Evolutionary conservation across 1,140 invertebrate genomes (phyloP), one percentile per base, ranked within the genome.

Genomic region (Caenorhabditis remanei): DNA sequence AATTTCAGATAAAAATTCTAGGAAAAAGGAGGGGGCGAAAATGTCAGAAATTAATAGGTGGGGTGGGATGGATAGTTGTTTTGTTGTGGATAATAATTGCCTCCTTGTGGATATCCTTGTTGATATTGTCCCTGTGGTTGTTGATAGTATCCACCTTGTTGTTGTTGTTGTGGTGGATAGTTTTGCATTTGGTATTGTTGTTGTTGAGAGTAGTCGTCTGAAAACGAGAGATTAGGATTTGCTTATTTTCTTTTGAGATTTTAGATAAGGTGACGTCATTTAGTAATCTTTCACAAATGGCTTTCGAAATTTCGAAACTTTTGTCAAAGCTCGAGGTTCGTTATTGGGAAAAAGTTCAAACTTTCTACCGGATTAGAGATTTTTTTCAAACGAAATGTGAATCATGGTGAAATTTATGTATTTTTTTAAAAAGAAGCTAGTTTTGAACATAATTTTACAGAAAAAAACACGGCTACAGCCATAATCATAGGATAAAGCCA

Each of bases 171-270:
- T 48, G 71, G 71, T 50, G 71, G 71, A 53, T 79, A 79, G 46
- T 79, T 79, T 79, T 79, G 71, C 71, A 79, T 79, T 79, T 79
- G 71, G n/a, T 79, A 79, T 21, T 79, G 46, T 50, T 79, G 71
- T 50, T 79, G 71, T 79, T 79, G 71, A 9, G 71, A 79, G 46
- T 79, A 79, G 40, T 79, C 71, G 21, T 79, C 71, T 79, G 46
- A 9, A 79, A 79, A 24, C 21, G 6, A 6, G 19, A 58, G 8
- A 9, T n/a, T n/a, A n/a, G 19, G 19, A n/a, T 19, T 19, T 58
- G 6, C 19, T 58, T n/a, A 21, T 16, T 16, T 16, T 16, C 5
- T 58, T 21, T 58, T 5, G 56, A 21, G 8, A n/a, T 21, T 58
- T 58, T 8, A 14, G n/a, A 21, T 19, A 58, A 19, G 13, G 6